Evolutionary conservation across 2,113 vertebrate species (phyloP), one percentile per base, ranked within the genome.

Genomic region (Chrysochloris asiatica): DNA sequence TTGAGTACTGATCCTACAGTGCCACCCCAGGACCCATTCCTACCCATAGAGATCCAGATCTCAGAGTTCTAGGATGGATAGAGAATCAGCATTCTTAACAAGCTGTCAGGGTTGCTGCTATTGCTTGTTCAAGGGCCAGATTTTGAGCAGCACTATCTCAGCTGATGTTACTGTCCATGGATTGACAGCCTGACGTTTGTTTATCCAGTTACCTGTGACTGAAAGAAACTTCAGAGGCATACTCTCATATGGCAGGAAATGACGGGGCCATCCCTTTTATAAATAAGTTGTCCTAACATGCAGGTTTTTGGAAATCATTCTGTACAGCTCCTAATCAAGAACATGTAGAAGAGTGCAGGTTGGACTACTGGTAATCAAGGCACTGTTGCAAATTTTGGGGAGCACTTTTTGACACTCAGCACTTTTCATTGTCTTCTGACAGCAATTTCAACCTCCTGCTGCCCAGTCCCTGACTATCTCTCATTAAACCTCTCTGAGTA

Each of bases 401-500:
- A 36, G 45, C 21, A 1, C 24, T 19, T 11, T 30, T 79, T 33
- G 94, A 88, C 54, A 76, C 67, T 28, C 3, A 26, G 76, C 0
- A 14, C 50, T 72, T 78, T 7, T 73, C 3, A 1, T 56, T 24
- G 4, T 59, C 26, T 82, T 88, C 21, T 30, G 73, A 89, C 41
- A 84, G 87, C 83, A 12, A 5, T n/a, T 38, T 82, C 71, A 36
- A 0, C 50, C 81, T 77, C 84, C 6, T 1, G 10, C 26, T 30
- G 75, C 93, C 90, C 71, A 50, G 73, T n/a, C 87, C 81, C 21
- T 12, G 19, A 8, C 76, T 81, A 0, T 0, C 78, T 93, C 94
- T 47, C 28, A 33, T 96, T 78, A 95, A 96, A 75, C 69, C 93
- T 90, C 86, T 28, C 16, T 43, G 89, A 79, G 11, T 79, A 89